Base-by-base conservation (phyloP, 2,888 invertebrate genomes). In the Sthenelais limicola region DNA sequence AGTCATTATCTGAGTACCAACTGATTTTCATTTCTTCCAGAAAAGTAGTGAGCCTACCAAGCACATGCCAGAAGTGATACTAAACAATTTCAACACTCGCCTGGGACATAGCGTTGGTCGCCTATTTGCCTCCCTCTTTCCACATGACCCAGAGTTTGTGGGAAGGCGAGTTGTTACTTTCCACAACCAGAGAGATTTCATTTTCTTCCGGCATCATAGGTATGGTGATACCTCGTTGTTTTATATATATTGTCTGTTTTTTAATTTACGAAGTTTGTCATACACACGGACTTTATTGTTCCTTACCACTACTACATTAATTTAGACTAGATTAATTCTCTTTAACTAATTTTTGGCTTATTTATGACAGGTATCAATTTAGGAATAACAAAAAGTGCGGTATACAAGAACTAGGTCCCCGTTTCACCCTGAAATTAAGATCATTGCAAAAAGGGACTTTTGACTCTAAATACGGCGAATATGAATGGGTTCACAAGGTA, bases 171-270 rank as follows among this genome's bases (percentile, higher is more conserved):
- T 93, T 0, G 96, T 97, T 76, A 98, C 98, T 35, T 98, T 99
- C 88, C 99, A 99, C 89, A 99, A 99, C 89, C 99, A 99, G 88
- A 91, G 99, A 74, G 99, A 99, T 90, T 99, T 94, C 86, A 95
- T 99, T 81, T 99, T 99, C 90, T 98, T 99, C 87, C 92, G 99
- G 73, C 98, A 99, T 89, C 98, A 99, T 88, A 92, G 97, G 92
- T 94, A 82, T 15, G 72, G 9, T 21, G 24, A 51, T 5, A 21
- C 7, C 21, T 7, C n/a, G n/a, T n/a, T n/a, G n/a, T n/a, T n/a
- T n/a, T n/a, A n/a, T n/a, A n/a, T n/a, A n/a, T 51, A 5, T 51
- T 51, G 12, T n/a, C 12, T 15, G 12, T 43, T 43, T 15, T 15
- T 43, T 43, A n/a, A 43, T 43, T 43, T 12, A 15, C n/a, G 47